Conservation (phyloP, 2,113 vertebrate species). For the Panthera leo region DNA sequence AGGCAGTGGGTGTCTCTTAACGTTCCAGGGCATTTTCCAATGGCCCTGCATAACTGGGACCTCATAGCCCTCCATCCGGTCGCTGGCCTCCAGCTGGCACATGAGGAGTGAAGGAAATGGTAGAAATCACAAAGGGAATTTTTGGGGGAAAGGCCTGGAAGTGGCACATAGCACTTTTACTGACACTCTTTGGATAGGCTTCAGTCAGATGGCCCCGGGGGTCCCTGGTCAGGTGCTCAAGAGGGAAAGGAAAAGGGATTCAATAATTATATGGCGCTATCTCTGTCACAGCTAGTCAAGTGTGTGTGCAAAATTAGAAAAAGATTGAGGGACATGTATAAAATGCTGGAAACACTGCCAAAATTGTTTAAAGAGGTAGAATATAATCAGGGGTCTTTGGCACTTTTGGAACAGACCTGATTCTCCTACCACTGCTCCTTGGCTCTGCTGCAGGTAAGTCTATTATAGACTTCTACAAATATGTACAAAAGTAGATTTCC, state of each 20-base stretch:
- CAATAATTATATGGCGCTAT: background rate
- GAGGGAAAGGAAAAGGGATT: background rate
- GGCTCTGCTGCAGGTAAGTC: background rate
- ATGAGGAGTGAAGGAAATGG: background rate
- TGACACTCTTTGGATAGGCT: background rate
- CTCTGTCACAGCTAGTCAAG: background rate
- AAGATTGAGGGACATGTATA: background rate
- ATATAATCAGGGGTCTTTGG: background rate
- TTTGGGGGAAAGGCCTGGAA: background rate
- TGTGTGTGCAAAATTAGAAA: background rate
- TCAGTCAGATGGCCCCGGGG: background rate
- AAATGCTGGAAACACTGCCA: background rate
- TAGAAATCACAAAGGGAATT: background rate
- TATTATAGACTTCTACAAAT: background rate
- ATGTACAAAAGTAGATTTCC: background rate
- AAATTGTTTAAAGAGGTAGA: background rate
- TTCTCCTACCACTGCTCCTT: background rate
- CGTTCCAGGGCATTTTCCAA: background rate
- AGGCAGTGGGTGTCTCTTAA: background rate
- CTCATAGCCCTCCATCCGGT: background rate
- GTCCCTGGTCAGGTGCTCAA: background rate
- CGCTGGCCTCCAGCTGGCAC: background rate
- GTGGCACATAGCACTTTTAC: background rate
- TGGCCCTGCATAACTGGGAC: rapidly evolving
- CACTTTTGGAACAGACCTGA: background rate